Percentiles rank a stretch among this genome's conserved stretches.
phyloP scores from a whole-genome alignment of 2,888 invertebrate genomes.

The Trichogramma dendrolimi region DNA sequence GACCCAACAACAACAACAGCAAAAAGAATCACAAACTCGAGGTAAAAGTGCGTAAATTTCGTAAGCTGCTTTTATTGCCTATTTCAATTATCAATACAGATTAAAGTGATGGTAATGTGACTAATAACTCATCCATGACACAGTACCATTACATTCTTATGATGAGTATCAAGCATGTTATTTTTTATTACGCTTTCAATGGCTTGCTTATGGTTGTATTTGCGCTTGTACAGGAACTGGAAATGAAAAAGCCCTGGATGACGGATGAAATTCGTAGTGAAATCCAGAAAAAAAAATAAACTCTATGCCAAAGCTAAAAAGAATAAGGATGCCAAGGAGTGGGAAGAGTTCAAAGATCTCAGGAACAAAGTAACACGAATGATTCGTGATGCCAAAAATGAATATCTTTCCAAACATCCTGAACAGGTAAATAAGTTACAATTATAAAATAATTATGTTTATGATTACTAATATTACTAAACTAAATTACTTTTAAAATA shows the following conservation, averaged over 20 bases:
- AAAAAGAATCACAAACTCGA: constrained; percentile 45
- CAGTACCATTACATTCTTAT: too few relatives aligned
- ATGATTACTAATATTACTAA: constrained; percentile 4
- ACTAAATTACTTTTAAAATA: constrained; percentile 9
- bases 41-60: constrained; percentile 33
- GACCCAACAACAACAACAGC: constrained; percentile 30
- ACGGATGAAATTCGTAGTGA: constrained; percentile 49
- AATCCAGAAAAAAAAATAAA: constrained; percentile 49
- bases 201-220: background rate
- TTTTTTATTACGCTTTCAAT: too few relatives aligned
- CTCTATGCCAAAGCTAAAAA: constrained; percentile 49
- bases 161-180: too few relatives aligned
- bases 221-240: constrained; percentile 39
- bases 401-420: constrained; percentile 47
- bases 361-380: constrained; percentile 50
- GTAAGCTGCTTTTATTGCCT: background rate
- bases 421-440: constrained; percentile 43
- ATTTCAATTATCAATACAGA: background rate
- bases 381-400: constrained; percentile 50
- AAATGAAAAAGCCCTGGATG: constrained; percentile 51
- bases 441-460: constrained; percentile 6
- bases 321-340: constrained; percentile 48
- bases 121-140: too few relatives aligned
- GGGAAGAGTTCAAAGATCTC: constrained; percentile 50
- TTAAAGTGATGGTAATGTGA: background rate